phyloP scores from a whole-genome alignment of 2,888 invertebrate species.

The Chelonus formosanus region DNA sequence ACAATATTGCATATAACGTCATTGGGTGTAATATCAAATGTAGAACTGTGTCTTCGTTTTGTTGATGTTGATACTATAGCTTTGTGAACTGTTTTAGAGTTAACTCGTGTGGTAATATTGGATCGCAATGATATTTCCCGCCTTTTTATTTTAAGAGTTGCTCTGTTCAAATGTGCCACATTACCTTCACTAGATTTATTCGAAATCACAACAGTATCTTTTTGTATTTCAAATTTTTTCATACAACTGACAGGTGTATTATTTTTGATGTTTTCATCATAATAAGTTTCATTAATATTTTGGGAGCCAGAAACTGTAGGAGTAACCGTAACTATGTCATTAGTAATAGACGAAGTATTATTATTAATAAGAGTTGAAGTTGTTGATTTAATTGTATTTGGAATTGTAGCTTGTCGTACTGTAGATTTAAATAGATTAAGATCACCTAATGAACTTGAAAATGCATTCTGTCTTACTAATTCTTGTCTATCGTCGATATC shows the following conservation, averaged over 20 bases:
- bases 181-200: too few species aligned
- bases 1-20: conserved; percentile 32
- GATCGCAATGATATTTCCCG: not conserved
- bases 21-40: conserved; percentile 45
- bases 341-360: too few species aligned
- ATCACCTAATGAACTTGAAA: conserved; percentile 43
- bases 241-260: too few species aligned
- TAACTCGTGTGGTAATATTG: conserved; percentile 11
- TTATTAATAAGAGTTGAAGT: too few species aligned
- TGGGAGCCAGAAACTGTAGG: too few species aligned
- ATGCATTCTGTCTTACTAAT: conserved; percentile 43
- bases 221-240: too few species aligned
- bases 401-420: not conserved
- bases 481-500: conserved; percentile 8
- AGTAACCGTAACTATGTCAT: too few species aligned
- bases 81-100: conserved; percentile 33
- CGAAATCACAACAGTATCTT: too few species aligned
- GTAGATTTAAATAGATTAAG: conserved; percentile 35
- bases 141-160: not conserved
- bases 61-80: conserved; percentile 19
- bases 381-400: too few species aligned
- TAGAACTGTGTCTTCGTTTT: conserved; percentile 53
- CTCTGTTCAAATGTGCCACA: too few species aligned
- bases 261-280: too few species aligned
- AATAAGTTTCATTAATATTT: too few species aligned